Evolutionary conservation across 30 jellyfish, hydroid and myxozoan genomes (phyloP).

Genomic region (Aurelia aurita): DNA sequence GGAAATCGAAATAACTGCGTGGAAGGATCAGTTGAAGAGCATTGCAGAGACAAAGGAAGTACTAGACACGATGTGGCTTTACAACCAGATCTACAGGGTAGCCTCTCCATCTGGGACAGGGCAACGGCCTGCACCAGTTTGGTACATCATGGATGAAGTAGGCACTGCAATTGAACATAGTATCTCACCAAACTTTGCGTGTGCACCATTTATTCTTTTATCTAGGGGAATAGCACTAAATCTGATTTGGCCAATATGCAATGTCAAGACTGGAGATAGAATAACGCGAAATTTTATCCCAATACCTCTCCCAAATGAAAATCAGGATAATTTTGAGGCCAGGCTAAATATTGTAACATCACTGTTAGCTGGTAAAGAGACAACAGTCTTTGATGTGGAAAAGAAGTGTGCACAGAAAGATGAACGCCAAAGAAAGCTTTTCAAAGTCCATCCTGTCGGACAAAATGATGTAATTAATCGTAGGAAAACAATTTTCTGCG

Average conservation of each 20-base stretch:
- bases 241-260: conserved; percentile 83
- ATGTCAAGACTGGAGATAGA: conserved; percentile 58
- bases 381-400: not conserved
- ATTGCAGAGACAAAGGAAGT: conserved; percentile 36
- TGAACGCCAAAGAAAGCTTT: not conserved
- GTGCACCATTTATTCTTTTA: conserved; percentile 71
- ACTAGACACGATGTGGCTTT: conserved; percentile 88
- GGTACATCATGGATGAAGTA: conserved; percentile 92
- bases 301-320: conserved; percentile 43
- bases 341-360: conserved; percentile 22
- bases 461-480: not conserved
- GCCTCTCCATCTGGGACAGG: conserved; percentile 26
- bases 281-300: conserved; percentile 79
- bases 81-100: conserved; percentile 74
- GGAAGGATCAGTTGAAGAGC: conserved; percentile 36
- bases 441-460: not conserved
- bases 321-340: conserved; percentile 14
- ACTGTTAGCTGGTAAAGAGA: not conserved
- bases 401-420: not conserved
- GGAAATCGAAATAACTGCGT: conserved; percentile 62
- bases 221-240: conserved; percentile 48
- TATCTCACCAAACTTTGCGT: conserved; percentile 73
- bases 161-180: conserved; percentile 82
- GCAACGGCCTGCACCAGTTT: conserved; percentile 47
- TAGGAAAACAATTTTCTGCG: conserved; percentile 33